Evolutionary conservation across 2,113 vertebrate species (phyloP).

Genomic region (Mormyrus lacerda): DNA sequence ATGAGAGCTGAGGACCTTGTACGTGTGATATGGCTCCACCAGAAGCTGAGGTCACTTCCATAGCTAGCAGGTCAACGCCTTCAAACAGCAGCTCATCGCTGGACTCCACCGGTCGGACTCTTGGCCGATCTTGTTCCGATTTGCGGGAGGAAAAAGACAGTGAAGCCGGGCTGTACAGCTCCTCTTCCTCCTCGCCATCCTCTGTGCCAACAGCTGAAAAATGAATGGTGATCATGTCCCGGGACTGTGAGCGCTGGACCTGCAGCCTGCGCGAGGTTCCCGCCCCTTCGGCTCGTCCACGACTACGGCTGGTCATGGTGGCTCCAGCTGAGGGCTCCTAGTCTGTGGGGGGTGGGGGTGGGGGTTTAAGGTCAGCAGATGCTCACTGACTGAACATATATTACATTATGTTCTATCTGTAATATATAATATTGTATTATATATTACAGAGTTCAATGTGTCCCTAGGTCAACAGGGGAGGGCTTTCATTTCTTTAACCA

Average conservation of each 20-base stretch:
- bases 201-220: constrained; percentile 92
- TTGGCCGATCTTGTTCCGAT: constrained; percentile 64
- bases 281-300: constrained; percentile 74
- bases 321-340: constrained; percentile 63
- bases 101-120: constrained; percentile 77
- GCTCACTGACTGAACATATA: too few species aligned
- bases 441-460: too few species aligned
- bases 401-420: too few species aligned
- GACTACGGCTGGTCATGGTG: constrained; percentile 86
- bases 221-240: constrained; percentile 95
- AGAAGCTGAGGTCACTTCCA: constrained; percentile 41
- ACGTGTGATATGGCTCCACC: neutral
- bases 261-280: constrained; percentile 76
- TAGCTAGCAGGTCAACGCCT: constrained; percentile 43
- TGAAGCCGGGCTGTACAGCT: constrained; percentile 57
- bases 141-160: constrained; percentile 18
- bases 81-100: constrained; percentile 74
- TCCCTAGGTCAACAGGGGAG: too few species aligned
- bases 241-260: constrained; percentile 87
- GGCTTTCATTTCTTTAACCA: too few species aligned
- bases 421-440: too few species aligned
- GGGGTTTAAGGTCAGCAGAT: constrained; percentile 24
- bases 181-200: constrained; percentile 93
- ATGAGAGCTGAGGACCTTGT: constrained; percentile 10
- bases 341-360: constrained; percentile 48